phyloP scores from a whole-genome alignment of 1,140 invertebrate genomes.

The Drosophila tani region DNA sequence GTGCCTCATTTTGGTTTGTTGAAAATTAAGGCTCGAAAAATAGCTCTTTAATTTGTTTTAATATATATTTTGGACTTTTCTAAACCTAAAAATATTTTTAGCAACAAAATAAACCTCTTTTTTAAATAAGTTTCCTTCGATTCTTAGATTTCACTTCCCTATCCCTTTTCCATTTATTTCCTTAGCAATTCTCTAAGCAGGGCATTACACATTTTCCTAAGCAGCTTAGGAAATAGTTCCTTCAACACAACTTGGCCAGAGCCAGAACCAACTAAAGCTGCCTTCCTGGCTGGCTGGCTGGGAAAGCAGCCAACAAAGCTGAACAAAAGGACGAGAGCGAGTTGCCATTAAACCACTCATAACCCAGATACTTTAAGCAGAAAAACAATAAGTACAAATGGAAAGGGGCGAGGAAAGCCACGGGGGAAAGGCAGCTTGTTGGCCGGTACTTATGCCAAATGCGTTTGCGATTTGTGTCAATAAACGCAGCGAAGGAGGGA shows the following conservation, averaged over 20 bases:
- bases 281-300: conserved; percentile 1
- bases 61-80: neutral
- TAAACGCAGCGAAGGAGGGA: conserved; percentile 56
- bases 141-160: neutral
- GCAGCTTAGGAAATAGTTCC: conserved; percentile 57
- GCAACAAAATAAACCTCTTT: neutral
- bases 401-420: neutral
- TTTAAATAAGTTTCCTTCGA: neutral
- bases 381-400: conserved; percentile 55
- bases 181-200: conserved; percentile 33
- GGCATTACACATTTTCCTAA: conserved; percentile 40
- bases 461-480: conserved; percentile 82
- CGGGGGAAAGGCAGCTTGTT: conserved; percentile 38
- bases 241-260: conserved; percentile 36
- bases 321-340: conserved; percentile 53
- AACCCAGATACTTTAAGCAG: conserved; percentile 67
- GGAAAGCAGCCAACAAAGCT: conserved; percentile 33
- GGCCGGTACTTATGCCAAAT: conserved; percentile 79
- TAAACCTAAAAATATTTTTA: neutral
- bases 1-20: conserved; percentile 10
- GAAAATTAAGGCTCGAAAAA: neutral
- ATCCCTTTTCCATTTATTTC: neutral
- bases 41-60: neutral
- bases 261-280: conserved; percentile 28
- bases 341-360: conserved; percentile 79